Percentiles rank a stretch among this genome's conserved stretches.
Evolutionary conservation across 2,113 vertebrate species (phyloP).

Genomic region (Dipodomys spectabilis): DNA sequence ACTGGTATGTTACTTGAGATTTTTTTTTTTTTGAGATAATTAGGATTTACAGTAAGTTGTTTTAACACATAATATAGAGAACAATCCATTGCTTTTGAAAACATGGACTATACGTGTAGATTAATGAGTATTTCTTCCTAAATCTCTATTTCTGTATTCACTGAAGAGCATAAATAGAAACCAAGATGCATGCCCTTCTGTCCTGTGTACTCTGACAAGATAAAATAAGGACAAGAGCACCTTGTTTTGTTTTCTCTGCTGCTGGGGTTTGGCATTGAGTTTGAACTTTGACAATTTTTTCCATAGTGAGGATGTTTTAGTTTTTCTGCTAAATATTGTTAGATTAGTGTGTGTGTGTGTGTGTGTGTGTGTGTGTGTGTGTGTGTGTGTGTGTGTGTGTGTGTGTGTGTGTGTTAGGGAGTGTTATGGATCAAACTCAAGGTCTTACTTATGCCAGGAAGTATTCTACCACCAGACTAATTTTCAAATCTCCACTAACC

Average conservation of each 20-base stretch:
- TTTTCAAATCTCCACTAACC: neutral
- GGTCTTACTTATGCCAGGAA: neutral
- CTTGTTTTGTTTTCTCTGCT: neutral
- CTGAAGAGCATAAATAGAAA: neutral
- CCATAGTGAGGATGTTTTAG: too few species aligned
- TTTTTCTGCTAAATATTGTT: neutral
- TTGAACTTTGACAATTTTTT: conserved; percentile 25
- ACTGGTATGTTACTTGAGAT: neutral
- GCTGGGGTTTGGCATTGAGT: neutral
- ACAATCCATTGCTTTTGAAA: neutral
- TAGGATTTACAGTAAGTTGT: neutral
- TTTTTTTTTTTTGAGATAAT: conserved; percentile 42
- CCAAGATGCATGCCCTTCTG: neutral
- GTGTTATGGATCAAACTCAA: too few species aligned
- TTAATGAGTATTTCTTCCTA: neutral
- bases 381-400: neutral
- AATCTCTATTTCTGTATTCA: neutral
- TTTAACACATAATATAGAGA: neutral
- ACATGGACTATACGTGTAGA: neutral
- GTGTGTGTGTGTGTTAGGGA: neutral
- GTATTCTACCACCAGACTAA: neutral
- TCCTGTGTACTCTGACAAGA: neutral
- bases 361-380: too few species aligned
- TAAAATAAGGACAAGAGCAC: neutral
- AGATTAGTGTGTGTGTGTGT: neutral